Base-by-base conservation (phyloP, 2,888 invertebrate species). In the Eilema depressum region DNA sequence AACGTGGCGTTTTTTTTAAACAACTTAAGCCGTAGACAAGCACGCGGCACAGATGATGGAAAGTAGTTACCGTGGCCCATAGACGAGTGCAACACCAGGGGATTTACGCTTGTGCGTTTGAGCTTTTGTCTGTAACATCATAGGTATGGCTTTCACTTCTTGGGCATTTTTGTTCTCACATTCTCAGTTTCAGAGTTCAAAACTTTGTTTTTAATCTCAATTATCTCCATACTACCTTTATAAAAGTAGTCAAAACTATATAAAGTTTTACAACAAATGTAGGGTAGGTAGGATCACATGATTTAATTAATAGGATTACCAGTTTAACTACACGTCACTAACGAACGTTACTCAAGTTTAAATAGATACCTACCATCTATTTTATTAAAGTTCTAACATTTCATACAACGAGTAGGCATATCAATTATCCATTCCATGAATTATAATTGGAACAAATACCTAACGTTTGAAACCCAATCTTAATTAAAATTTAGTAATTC, bases 191-290 rank as follows among this genome's bases (percentile, higher is more conserved):
- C 10, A 8, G 11, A 5, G 17, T 41, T 17, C 5, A 41, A 5
- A 41, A 41, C 5, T 41, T 17, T 41, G 41, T 41, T 41, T 47
- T 20, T n/a, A n/a, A 53, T 53, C 37, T n/a, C 8, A 53, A n/a
- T n/a, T n/a, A 53, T 53, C n/a, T 59, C 7, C 26, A 17, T 28
- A 59, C 14, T 59, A 28, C 28, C 14, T 26, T 10, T 4, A 14
- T 25, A 14, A 59, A 25, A 26, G 25, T 14, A 26, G 25, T 59
- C 25, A 59, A 25, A 25, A 12, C 59, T 26, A 20, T 25, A 26
- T 59, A 57, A 63, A 47, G 63, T 26, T 64, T 30, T 53, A 28
- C 20, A 64, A 28, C 28, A n/a, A 53, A 23, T 53, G n/a, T 53
- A 1, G 53, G 10, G 30, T 23, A 56, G 33, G 12, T 37, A 37